These are phyloP conservation scores for Sweltsa coloradensis DNA, from an alignment of 1,140 invertebrate genomes.

Conservation along the genomic window DNA sequence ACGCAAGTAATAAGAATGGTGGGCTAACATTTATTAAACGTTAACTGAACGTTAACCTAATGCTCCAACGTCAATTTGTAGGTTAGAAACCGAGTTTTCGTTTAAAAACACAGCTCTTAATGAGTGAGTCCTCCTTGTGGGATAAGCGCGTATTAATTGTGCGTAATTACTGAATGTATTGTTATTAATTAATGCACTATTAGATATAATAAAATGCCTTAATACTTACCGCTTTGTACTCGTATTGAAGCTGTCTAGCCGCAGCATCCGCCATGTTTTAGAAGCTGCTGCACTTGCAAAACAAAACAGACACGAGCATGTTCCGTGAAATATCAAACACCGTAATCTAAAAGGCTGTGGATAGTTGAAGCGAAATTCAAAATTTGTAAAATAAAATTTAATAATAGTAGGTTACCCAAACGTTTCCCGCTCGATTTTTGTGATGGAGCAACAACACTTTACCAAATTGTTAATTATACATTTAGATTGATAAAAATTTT, in stretches of 20 bases:
- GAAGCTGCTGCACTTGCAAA: no score
- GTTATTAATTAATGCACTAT: constrained; percentile 4
- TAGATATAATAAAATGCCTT: constrained; percentile 14
- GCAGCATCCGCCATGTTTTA: constrained; percentile 98
- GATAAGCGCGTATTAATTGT: not conserved
- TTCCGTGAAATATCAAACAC: no score
- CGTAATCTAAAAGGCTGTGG: no score
- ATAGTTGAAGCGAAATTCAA: no score
- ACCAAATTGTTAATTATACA: no score
- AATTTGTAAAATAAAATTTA: no score
- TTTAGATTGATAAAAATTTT: no score
- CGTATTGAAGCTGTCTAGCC: constrained; percentile 94
- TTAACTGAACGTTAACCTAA: not conserved
- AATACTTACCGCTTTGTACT: constrained; percentile 95
- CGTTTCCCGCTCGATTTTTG: no score
- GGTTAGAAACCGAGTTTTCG: not conserved
- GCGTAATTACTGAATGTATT: constrained; percentile 17
- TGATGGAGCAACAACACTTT: no score
- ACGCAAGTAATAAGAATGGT: no score
- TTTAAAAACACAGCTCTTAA: not conserved
- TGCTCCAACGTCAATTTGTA: not conserved
- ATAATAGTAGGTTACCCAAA: no score
- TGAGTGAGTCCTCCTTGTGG: not conserved
- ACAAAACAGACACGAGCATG: no score
- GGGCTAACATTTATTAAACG: not conserved